Evolutionary conservation across 2,113 vertebrate genomes (phyloP), one percentile per base, ranked within the genome.

Genomic region (Heliornis fulica): DNA sequence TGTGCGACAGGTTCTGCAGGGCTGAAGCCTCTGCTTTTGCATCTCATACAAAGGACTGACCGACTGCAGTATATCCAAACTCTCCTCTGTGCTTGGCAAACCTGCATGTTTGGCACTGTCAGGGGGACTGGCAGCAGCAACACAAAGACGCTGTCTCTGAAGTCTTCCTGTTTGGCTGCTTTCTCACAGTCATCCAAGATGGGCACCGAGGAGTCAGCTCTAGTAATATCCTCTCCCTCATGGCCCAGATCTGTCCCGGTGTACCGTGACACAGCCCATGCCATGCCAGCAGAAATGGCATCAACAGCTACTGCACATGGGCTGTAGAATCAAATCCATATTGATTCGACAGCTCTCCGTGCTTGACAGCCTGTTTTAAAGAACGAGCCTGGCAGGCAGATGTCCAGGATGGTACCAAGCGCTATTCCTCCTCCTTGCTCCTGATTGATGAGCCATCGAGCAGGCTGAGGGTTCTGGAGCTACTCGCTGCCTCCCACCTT

Each of bases 131-230:
- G 50, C 90, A 71, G 57, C 1, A 0, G 53, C 59, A 26, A 15
- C 46, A 5, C 34, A 60, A 79, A 80, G 57, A 25, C 4, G 3
- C 34, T 9, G 3, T 90, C 75, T 69, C 71, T 88, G 51, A 94
- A 78, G 93, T 94, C 95, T 94, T 91, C 89, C 87, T 69, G 78
- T 91, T 87, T 83, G 84, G 63, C 84, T 95, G 77, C 84, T 93
- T 89, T 87, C 69, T 95, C 68, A 68, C 56, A 72, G 80, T 91
- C 77, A 25, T 64, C 81, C 12, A 5, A 85, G 70, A 13, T 1
- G 3, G 69, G 65, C 51, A 60, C 34, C 2, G 3, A 46, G 46
- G 51, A 95, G 46, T 46, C 82, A 70, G 79, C 0, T 0, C 79
- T 81, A n/a, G n/a, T n/a, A 81, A 59, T 66, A 43, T 83, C 76